A percentile compares a stretch with the other conserved stretches of the same genome.
Conservation (phyloP, 2,113 vertebrate genomes). For the Aspiorhynchus laticeps region DNA sequence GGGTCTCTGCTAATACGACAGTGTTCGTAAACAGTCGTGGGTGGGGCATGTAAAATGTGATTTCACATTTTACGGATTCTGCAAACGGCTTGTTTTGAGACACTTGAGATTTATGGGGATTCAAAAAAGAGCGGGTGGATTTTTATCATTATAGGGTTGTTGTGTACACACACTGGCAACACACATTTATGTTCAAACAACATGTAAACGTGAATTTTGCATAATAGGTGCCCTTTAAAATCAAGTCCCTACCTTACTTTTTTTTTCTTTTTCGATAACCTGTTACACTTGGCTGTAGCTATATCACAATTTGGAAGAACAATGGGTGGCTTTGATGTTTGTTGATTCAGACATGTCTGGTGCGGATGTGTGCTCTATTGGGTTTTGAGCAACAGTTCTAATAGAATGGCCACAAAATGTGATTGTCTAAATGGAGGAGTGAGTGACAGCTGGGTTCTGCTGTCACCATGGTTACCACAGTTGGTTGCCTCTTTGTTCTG, state of each 20-base stretch:
- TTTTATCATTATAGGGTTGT: too few relatives aligned
- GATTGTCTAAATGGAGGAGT: slow-evolving; percentile 30
- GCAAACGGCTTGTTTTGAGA: too few relatives aligned
- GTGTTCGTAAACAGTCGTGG: too few relatives aligned
- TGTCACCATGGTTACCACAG: slow-evolving; percentile 46
- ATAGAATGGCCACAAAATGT: slow-evolving; percentile 10
- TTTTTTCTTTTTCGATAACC: background rate
- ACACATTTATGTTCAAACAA: too few relatives aligned
- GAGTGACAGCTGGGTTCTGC: slow-evolving; percentile 47
- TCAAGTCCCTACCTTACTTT: background rate
- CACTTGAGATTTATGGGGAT: too few relatives aligned
- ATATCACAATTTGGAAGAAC: background rate
- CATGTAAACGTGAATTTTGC: too few relatives aligned
- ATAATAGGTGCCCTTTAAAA: too few relatives aligned
- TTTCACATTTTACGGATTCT: too few relatives aligned
- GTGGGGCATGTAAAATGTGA: too few relatives aligned
- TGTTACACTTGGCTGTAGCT: background rate
- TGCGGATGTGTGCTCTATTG: background rate
- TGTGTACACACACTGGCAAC: too few relatives aligned
- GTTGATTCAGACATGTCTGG: background rate
- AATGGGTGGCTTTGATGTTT: background rate
- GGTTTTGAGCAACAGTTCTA: background rate
- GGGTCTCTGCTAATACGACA: too few relatives aligned
- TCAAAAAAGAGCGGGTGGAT: too few relatives aligned
- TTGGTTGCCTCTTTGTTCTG: slow-evolving; percentile 52